Percentiles rank a stretch among this genome's conserved stretches.
phyloP scores from a whole-genome alignment of 2,113 vertebrate genomes.

The Urocolius indicus region DNA sequence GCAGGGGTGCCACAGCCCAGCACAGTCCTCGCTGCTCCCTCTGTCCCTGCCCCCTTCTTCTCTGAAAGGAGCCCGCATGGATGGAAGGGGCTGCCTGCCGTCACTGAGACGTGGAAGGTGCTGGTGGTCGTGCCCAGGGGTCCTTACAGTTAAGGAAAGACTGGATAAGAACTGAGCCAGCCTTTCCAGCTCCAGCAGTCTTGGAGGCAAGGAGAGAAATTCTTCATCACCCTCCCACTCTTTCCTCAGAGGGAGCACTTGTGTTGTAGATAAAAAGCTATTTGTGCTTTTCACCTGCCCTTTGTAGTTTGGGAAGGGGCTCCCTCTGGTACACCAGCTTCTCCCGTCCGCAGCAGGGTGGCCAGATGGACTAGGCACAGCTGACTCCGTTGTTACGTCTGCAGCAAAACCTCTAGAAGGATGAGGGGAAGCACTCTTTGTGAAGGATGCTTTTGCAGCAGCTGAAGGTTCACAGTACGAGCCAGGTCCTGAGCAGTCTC shows the following conservation, averaged over 20 bases:
- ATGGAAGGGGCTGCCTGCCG: not conserved
- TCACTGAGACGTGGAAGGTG: not conserved
- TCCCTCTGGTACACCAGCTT: not conserved
- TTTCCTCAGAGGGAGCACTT: conserved; percentile 51
- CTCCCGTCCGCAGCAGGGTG: not conserved
- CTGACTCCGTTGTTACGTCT: not conserved
- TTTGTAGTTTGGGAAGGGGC: not conserved
- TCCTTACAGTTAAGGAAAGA: conserved; percentile 66
- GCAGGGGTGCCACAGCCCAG: not conserved
- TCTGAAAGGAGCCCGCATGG: not conserved
- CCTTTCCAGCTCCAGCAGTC: conserved; percentile 82
- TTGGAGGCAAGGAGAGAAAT: conserved; percentile 84
- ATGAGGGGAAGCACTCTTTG: not conserved
- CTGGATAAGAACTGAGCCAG: conserved; percentile 81
- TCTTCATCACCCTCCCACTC: conserved; percentile 83
- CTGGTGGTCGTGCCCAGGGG: not conserved
- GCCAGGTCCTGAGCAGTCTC: not conserved
- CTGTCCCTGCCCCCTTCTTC: not conserved
- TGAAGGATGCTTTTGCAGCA: conserved; percentile 38
- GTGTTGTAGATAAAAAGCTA: conserved; percentile 63
- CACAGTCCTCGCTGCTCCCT: not conserved
- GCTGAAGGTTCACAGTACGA: not conserved
- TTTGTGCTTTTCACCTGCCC: not conserved
- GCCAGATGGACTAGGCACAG: not conserved
- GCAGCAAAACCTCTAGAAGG: conserved; percentile 1